Evolutionary conservation across 2,888 invertebrate genomes (phyloP), one percentile per base, ranked within the genome.

Genomic region (Entomobrya proxima): DNA sequence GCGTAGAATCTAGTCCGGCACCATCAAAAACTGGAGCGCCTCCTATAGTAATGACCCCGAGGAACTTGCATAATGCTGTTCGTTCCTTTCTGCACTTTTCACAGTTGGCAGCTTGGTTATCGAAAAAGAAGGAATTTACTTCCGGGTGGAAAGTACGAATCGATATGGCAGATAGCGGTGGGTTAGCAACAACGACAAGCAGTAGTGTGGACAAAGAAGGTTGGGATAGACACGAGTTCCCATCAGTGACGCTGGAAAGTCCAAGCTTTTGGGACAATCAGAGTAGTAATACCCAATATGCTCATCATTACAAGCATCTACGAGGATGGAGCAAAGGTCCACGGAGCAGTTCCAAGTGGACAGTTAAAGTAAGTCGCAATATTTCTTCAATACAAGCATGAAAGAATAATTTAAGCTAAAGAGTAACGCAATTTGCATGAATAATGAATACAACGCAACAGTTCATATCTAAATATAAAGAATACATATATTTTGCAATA

Each of bases 31-130:
- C 27, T 55, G 78, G 78, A 64, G 40, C 64, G 18, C 50, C 75
- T 18, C 76, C 83, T 13, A 84, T 69, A 15, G 44, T 72, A 40
- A 83, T 83, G 84, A 77, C 77, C 18, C 91, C 44, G 83, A 84
- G 95, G 91, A 96, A 96, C 92, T 93, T 98, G 90, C 94, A 98
- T 91, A 97, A 97, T 92, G 98, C 98, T 74, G 95, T 98, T 69
- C 94, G 98, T 88, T 98, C 98, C 6, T 97, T 98, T 92, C 94
- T 98, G 86, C 97, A 98, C 93, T 98, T 98, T 93, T 98, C 98
- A 5, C 98, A 98, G 93, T 95, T 98, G 89, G 96, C 97, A 75
- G 97, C 98, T 80, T 98, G 98, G 98, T 94, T 95, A 91, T 85
- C 79, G 15, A 80, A 85, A 80, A 79, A 79, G 86, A 76, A 86